Evolutionary conservation across 1,140 invertebrate species (phyloP).

Genomic region (Maconellicoccus hirsutus): DNA sequence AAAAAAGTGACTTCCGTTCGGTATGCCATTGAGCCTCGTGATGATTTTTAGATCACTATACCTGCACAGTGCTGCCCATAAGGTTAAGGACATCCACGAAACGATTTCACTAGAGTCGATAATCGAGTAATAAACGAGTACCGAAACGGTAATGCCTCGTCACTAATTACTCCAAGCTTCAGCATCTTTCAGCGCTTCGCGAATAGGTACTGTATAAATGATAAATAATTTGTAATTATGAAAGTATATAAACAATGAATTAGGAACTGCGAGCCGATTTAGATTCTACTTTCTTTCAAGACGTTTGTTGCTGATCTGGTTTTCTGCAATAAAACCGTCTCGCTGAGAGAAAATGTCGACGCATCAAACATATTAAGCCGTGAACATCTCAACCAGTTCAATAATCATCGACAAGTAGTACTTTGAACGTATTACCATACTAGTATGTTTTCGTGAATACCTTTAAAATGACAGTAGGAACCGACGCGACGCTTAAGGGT

Average conservation of each 20-base stretch:
- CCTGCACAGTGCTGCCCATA: too few relatives aligned
- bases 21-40: too few relatives aligned
- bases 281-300: constrained; percentile 1
- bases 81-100: too few relatives aligned
- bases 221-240: constrained; percentile 1
- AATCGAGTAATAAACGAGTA: too few relatives aligned
- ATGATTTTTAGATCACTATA: too few relatives aligned
- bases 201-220: not conserved
- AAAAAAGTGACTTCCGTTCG: too few relatives aligned
- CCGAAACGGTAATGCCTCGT: not conserved
- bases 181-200: not conserved
- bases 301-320: constrained; percentile 2
- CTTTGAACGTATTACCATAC: too few relatives aligned
- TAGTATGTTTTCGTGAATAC: not conserved
- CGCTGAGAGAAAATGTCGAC: not conserved
- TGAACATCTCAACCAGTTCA: not conserved
- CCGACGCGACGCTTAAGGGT: not conserved
- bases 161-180: not conserved
- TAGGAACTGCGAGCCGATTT: not conserved
- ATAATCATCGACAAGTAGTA: not conserved
- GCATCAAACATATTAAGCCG: not conserved
- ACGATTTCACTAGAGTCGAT: too few relatives aligned
- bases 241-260: constrained; percentile 3
- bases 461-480: not conserved
- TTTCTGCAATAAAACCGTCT: not conserved